phyloP scores from a whole-genome alignment of 2,113 vertebrate genomes.

The Callionymus lyra region DNA sequence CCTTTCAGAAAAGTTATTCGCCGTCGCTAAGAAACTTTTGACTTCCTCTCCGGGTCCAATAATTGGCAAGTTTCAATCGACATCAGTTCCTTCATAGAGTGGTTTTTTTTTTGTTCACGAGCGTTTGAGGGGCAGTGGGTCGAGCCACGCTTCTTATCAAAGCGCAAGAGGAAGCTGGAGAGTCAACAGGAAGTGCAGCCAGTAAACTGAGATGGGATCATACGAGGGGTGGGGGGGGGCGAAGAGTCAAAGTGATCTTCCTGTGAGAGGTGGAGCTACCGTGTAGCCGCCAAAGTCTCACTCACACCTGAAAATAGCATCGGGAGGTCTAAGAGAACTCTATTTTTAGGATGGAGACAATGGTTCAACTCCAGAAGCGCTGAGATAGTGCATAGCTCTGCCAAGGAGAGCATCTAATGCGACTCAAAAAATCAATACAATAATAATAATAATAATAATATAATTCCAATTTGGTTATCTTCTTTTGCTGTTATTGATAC shows the following conservation, averaged over 20 bases:
- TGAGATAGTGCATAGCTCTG: too few relatives aligned
- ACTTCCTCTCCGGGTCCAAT: slow-evolving; percentile 9
- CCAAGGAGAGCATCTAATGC: too few relatives aligned
- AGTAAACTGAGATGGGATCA: slow-evolving; percentile 66
- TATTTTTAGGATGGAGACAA: not conserved
- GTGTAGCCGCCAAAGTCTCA: slow-evolving; percentile 10
- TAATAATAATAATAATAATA: too few relatives aligned
- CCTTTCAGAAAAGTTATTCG: too few relatives aligned
- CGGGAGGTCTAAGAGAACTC: not conserved
- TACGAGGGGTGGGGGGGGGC: slow-evolving; percentile 45
- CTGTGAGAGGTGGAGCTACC: slow-evolving; percentile 37
- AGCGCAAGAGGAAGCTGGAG: slow-evolving; percentile 68
- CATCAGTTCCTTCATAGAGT: slow-evolving; percentile 29
- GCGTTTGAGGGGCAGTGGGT: slow-evolving; percentile 39
- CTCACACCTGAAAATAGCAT: too few relatives aligned
- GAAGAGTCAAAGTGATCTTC: slow-evolving; percentile 60
- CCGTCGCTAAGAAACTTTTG: too few relatives aligned
- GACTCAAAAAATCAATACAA: too few relatives aligned
- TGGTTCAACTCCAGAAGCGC: too few relatives aligned
- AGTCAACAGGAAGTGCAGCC: slow-evolving; percentile 67
- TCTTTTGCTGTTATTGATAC: too few relatives aligned
- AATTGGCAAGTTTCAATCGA: slow-evolving; percentile 33
- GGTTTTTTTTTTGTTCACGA: slow-evolving; percentile 5
- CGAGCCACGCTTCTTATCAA: slow-evolving; percentile 67
- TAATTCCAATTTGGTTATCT: too few relatives aligned